Evolutionary conservation across 1,140 invertebrate genomes (phyloP), one percentile per base, ranked within the genome.

Genomic region (Bombus terrestris): DNA sequence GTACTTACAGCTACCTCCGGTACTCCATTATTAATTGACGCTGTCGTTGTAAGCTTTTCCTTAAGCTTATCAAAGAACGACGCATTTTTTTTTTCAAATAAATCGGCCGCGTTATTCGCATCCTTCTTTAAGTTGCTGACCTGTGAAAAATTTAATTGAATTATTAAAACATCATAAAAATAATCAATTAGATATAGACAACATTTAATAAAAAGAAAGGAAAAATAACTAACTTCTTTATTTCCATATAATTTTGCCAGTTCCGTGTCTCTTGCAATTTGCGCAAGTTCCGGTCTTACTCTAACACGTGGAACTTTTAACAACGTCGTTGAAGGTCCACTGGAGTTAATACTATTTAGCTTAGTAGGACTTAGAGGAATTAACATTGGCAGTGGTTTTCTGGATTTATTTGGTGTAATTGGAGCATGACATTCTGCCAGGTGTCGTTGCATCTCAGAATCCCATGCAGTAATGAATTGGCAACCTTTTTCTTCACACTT

Each of bases 11-110:
- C 95, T 57, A 95, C 94, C 75, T 95, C 94, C 22, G 93, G 89
- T 39, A 96, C 93, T 68, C 96, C 95, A 10, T 94, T 95, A 85
- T 95, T 95, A 74, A 94, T 95, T 53, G 90, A 66, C 43, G 86
- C 91, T 39, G 89, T 92, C 28, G 96, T 94, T 94, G 96, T 95
- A 57, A 98, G 92, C 94, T 97, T 97, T 92, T 97, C 97, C 94
- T 98, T 98, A 28, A 98, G 95, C 92, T 97, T 97, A 91, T 98
- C 97, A 92, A 98, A 98, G 92, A 98, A 98, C 22, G 97, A 97
- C 32, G 97, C 96, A 89, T 97, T 97, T 92, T 97, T 97, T 94
- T 97, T 97, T 87, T 96, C 96, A 87, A 96, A 96, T 9, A 92
- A 93, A 71, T 91, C 94, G 81, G 90, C 92, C 25, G 92, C 91